Percentiles rank a stretch among this genome's conserved stretches.
phyloP scores from a whole-genome alignment of 2,113 vertebrate species.

The Hipposideros armiger region DNA sequence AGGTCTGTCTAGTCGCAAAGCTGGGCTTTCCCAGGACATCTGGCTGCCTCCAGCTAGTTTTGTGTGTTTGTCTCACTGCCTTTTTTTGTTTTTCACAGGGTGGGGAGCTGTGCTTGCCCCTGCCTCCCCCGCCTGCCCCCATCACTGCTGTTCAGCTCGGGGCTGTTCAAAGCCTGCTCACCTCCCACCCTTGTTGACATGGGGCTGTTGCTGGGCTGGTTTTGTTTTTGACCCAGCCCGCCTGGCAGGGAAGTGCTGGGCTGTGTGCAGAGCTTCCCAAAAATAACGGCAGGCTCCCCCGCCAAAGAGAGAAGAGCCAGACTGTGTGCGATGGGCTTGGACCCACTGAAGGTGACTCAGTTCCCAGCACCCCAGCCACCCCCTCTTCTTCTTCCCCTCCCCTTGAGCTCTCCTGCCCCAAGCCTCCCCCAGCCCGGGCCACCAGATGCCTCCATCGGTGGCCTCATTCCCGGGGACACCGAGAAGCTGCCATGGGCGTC shows the following conservation, averaged over 20 bases:
- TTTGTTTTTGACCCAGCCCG: slow-evolving; percentile 79
- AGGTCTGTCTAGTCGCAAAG: neutral
- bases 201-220: slow-evolving; percentile 60
- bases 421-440: neutral
- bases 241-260: slow-evolving; percentile 76
- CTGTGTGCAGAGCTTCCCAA: slow-evolving; percentile 77
- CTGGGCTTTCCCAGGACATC: neutral
- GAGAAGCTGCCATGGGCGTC: neutral
- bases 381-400: neutral
- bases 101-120: neutral
- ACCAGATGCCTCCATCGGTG: neutral
- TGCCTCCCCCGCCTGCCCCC: neutral
- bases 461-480: neutral
- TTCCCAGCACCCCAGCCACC: slow-evolving; percentile 2
- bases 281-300: slow-evolving; percentile 78
- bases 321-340: slow-evolving; percentile 72
- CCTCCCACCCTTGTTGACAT: slow-evolving; percentile 71
- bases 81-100: neutral
- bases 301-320: slow-evolving; percentile 61
- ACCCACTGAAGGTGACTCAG: slow-evolving; percentile 45
- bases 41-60: neutral
- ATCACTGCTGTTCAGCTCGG: slow-evolving; percentile 7
- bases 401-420: neutral
- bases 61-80: neutral
- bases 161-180: slow-evolving; percentile 11